These are phyloP conservation scores for Acromyrmex heyeri DNA, from an alignment of 1,140 invertebrate genomes.

Conservation along the genomic window DNA sequence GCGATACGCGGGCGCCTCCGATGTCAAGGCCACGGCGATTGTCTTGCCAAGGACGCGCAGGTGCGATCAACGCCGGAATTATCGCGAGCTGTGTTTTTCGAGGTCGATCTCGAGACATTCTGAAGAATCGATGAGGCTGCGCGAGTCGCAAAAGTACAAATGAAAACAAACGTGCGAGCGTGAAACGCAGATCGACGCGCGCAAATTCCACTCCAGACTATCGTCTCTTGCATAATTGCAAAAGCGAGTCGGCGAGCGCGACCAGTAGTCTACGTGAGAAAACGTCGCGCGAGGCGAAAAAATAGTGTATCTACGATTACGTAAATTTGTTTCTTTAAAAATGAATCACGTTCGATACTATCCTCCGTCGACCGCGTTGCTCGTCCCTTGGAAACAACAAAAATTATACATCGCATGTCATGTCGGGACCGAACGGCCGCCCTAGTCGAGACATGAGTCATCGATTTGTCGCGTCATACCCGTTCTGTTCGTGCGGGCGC, in stretches of 20 bases:
- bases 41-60: constrained; percentile 39
- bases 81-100: constrained; percentile 31
- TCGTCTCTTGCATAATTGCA: background rate
- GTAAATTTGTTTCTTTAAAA: background rate
- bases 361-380: background rate
- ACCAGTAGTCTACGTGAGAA: background rate
- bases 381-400: background rate
- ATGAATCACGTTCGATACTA: background rate
- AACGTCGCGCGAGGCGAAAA: background rate
- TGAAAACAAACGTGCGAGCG: background rate
- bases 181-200: background rate
- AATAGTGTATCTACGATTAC: background rate
- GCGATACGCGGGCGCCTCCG: background rate
- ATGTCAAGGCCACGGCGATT: constrained; percentile 53
- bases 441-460: constrained; percentile 32
- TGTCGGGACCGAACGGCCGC: background rate
- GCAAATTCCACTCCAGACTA: background rate
- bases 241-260: background rate
- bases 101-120: constrained; percentile 46
- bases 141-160: background rate
- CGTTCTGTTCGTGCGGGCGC: background rate
- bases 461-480: constrained; percentile 56
- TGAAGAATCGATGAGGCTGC: constrained; percentile 56
- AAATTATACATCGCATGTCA: background rate
- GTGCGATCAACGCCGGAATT: constrained; percentile 42